These are phyloP conservation scores for Neofelis nebulosa DNA, from an alignment of 2,113 vertebrate species.

Conservation along the genomic window DNA sequence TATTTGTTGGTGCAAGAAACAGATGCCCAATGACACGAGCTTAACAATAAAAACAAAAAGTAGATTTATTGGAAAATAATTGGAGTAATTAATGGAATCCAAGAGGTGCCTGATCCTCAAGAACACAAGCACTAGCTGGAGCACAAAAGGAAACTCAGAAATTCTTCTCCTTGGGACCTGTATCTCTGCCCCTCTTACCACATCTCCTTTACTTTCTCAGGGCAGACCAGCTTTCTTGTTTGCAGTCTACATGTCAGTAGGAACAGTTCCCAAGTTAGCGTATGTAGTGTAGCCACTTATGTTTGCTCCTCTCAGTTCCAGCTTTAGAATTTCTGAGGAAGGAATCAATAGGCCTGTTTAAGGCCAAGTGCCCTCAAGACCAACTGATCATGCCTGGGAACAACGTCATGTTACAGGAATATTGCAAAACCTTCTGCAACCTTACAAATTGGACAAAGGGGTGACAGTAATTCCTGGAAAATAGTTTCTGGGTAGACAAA, in stretches of 20 bases:
- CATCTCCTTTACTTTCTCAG: not conserved
- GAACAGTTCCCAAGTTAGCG: not conserved
- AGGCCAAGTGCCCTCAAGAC: not conserved
- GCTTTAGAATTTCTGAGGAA: not conserved
- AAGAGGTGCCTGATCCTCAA: not conserved
- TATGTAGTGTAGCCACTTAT: not conserved
- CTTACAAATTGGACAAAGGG: not conserved
- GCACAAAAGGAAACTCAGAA: not conserved
- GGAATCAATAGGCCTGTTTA: not conserved
- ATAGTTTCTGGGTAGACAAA: slow-evolving; percentile 11
- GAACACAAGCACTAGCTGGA: not conserved
- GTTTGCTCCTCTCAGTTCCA: not conserved
- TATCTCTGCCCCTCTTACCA: not conserved
- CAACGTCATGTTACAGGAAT: not conserved
- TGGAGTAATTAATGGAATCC: not conserved
- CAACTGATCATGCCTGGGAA: not conserved
- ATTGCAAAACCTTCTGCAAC: not conserved
- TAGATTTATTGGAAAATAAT: not conserved
- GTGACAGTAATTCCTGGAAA: slow-evolving; percentile 16
- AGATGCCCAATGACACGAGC: not conserved
- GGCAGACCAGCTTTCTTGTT: not conserved
- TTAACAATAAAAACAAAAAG: slow-evolving; percentile 9
- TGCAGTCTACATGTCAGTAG: not conserved
- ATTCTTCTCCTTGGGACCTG: not conserved
- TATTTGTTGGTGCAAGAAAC: not conserved